A percentile compares a stretch with the other conserved stretches of the same genome.
Conservation (phyloP, 2,888 invertebrate species). For the Abrostola triplasia region DNA sequence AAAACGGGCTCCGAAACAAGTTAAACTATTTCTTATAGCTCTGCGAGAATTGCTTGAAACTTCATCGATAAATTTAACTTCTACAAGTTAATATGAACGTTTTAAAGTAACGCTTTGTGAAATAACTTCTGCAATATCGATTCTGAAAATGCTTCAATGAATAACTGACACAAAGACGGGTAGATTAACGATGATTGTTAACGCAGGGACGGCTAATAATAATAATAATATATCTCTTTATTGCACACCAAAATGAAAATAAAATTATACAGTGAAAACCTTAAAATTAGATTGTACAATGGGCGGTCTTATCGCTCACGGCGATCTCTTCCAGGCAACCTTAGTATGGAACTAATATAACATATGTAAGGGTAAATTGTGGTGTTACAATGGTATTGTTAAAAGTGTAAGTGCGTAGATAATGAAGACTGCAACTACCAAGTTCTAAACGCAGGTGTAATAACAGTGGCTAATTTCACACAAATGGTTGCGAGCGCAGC, state of each 20-base stretch:
- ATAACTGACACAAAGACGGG: constrained; percentile 8
- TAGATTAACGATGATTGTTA: constrained; percentile 24
- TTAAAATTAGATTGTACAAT: too few species aligned
- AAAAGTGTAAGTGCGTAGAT: too few species aligned
- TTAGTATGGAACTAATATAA: too few species aligned
- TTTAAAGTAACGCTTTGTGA: constrained; percentile 4
- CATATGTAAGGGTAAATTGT: too few species aligned
- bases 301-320: too few species aligned
- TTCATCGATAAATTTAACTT: constrained; percentile 31
- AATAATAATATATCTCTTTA: too few species aligned
- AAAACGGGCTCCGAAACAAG: background rate
- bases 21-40: constrained; percentile 21
- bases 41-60: constrained; percentile 17
- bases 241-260: too few species aligned
- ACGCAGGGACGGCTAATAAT: background rate
- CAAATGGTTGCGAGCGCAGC: constrained; percentile 20
- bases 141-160: constrained; percentile 2
- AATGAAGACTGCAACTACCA: too few species aligned
- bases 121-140: constrained; percentile 11
- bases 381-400: too few species aligned
- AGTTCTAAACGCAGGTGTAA: constrained; percentile 4
- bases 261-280: too few species aligned
- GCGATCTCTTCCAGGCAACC: too few species aligned
- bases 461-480: constrained; percentile 22
- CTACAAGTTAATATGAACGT: constrained; percentile 20